phyloP scores from a whole-genome alignment of 1,140 invertebrate genomes.

The Macrocentrus cingulum region DNA sequence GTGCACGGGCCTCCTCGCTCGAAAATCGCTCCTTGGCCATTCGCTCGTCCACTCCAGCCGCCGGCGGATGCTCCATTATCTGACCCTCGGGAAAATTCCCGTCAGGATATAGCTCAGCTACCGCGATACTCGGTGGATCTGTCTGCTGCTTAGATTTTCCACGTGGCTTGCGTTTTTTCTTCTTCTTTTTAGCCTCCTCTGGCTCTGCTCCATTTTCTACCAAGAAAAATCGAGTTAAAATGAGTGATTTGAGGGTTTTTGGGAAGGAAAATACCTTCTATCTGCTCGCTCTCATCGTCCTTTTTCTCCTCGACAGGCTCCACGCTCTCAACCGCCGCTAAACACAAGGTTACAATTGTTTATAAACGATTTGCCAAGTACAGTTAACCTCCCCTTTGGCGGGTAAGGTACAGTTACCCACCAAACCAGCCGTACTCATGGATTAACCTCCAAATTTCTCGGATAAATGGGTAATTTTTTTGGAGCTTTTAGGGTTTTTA shows the following conservation, averaged over 20 bases:
- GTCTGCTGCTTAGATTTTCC: slow-evolving; percentile 68
- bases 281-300: slow-evolving; percentile 34
- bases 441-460: no score
- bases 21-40: slow-evolving; percentile 86
- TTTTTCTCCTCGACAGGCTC: slow-evolving; percentile 48
- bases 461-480: no score
- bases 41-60: slow-evolving; percentile 71
- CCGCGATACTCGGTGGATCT: slow-evolving; percentile 83
- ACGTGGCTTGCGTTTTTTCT: slow-evolving; percentile 63
- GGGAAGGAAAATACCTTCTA: slow-evolving; percentile 15
- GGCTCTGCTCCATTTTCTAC: slow-evolving; percentile 45
- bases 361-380: background rate
- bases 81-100: slow-evolving; percentile 80
- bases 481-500: no score
- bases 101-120: slow-evolving; percentile 82
- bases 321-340: slow-evolving; percentile 57
- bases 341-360: slow-evolving; percentile 8
- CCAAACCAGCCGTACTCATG: no score
- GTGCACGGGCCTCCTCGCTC: slow-evolving; percentile 86
- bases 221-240: background rate
- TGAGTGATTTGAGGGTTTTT: background rate
- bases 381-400: no score
- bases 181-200: slow-evolving; percentile 66
- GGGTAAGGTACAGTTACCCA: no score
- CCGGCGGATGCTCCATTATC: slow-evolving; percentile 75